These are phyloP conservation scores for Axis porcinus DNA, from an alignment of 2,113 vertebrate species.

Conservation along the genomic window DNA sequence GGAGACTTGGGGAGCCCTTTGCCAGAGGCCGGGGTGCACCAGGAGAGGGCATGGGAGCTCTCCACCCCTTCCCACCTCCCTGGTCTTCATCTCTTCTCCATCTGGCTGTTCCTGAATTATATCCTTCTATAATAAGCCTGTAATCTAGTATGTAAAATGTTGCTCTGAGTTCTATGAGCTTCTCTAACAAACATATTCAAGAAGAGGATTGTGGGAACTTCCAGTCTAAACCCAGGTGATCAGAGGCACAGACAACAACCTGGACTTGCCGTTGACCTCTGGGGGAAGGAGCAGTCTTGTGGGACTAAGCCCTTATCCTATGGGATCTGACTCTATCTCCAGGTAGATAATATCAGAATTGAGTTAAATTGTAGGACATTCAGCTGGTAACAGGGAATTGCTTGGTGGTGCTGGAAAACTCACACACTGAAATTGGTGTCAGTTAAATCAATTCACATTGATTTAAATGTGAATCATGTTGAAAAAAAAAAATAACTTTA, in stretches of 20 bases:
- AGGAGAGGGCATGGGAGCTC: neutral
- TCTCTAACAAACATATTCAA: neutral
- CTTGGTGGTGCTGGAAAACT: neutral
- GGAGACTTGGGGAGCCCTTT: neutral
- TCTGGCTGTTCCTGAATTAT: neutral
- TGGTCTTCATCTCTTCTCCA: neutral
- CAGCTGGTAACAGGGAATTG: neutral
- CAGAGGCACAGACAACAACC: neutral
- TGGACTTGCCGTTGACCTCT: neutral
- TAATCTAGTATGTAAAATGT: neutral
- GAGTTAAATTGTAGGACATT: neutral
- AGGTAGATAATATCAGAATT: neutral
- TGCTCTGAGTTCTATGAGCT: neutral
- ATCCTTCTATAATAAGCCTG: neutral
- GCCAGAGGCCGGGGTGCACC: neutral
- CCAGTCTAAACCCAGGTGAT: neutral
- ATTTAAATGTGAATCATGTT: neutral
- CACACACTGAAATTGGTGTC: neutral
- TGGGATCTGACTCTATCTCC: neutral
- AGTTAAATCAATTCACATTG: neutral
- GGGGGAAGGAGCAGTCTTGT: neutral
- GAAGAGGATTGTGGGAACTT: neutral
- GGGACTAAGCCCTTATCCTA: neutral
- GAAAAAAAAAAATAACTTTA: neutral
- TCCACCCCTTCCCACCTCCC: too few relatives aligned